Evolutionary conservation across 2,797 vertebrate genomes (phyloP), one percentile per base, ranked within the genome.

Genomic region (Gouania willdenowi): DNA sequence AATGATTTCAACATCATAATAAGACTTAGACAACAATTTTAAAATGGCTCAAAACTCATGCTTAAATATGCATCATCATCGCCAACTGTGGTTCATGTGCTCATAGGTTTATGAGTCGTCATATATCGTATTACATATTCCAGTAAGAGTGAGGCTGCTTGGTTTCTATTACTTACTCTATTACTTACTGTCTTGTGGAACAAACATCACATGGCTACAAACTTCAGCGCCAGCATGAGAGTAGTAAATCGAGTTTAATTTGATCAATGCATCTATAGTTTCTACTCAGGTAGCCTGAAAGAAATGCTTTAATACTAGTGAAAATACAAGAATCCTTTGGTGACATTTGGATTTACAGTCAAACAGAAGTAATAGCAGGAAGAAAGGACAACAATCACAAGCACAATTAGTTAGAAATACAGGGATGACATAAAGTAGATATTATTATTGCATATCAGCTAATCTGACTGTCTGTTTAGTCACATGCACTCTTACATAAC

Each of bases 111-210:
- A 43, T 28, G 20, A 45, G 39, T 37, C 11, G 13, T 41, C 25
- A 20, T 18, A 37, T 35, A 52, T 69, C 37, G 9, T 6, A 8
- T 63, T 54, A 32, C 51, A 49, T 1, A 34, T 75, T 26, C 56
- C 24, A 51, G 54, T 21, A 21, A 58, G 27, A 1, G 1, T 24
- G 6, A 14, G 11, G 22, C 15, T 33, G 11, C 26, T 25, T 11
- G 9, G 13, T 30, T 16, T 44, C 49, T 19, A 41, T 47, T 48
- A 52, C 36, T n/a, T 5, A 11, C 23, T 46, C 25, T 12, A 15
- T 29, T 33, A 35, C 6, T 9, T 43, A 1, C 19, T 5, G n/a
- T n/a, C n/a, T n/a, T n/a, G n/a, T n/a, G 1, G 4, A 26, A 49
- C 18, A 59, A 73, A 57, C 30, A 48, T 56, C 39, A 53, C 16